These are phyloP conservation scores for Balearica regulorum DNA, from an alignment of 2,797 vertebrate genomes.

Conservation along the genomic window DNA sequence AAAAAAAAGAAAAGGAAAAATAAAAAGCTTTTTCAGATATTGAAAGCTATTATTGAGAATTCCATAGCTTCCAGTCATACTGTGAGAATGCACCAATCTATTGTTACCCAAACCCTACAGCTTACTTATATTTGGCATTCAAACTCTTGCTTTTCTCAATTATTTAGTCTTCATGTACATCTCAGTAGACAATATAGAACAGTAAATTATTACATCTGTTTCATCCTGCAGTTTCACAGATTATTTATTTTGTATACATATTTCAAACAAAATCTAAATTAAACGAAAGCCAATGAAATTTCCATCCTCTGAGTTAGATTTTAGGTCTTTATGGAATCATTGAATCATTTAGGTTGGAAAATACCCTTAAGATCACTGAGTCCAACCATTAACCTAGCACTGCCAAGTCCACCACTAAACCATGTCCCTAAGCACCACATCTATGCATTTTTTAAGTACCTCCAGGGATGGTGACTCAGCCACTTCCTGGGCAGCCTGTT, in stretches of 20 bases:
- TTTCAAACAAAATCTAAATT: not conserved
- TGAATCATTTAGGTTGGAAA: not conserved
- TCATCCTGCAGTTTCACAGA: not conserved
- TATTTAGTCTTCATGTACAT: not conserved
- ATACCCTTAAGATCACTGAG: not conserved
- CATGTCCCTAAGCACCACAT: accelerated
- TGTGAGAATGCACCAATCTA: not conserved
- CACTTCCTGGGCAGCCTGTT: not conserved
- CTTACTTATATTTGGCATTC: not conserved
- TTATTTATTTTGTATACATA: not conserved
- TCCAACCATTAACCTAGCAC: not conserved
- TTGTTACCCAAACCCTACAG: not conserved
- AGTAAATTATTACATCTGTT: not conserved
- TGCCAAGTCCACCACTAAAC: not conserved
- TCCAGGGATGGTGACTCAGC: not conserved
- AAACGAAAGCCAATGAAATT: not conserved
- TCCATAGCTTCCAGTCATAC: not conserved
- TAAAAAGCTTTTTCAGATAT: not conserved
- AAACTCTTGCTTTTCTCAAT: not conserved
- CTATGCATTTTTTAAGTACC: not conserved
- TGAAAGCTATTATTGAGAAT: not conserved
- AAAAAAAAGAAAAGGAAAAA: not conserved
- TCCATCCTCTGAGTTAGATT: not conserved
- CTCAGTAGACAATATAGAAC: not conserved
- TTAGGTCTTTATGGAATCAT: not conserved